Percentiles rank a stretch among this genome's conserved stretches.
Evolutionary conservation across 2,888 invertebrate species (phyloP).

Genomic region (Bombyx huttoni): DNA sequence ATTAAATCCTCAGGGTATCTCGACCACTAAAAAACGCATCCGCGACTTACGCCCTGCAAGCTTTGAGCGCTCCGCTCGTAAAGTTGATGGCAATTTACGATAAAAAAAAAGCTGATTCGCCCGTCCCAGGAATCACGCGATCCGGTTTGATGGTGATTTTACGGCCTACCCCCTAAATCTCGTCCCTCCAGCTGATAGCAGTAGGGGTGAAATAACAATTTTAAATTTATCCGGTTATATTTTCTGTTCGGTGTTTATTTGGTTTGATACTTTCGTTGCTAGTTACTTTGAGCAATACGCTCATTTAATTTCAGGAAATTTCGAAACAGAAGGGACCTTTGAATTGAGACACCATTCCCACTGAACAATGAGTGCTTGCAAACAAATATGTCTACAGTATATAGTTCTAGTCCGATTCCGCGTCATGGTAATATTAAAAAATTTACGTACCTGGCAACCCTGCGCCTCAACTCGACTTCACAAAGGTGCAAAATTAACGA

Average conservation of each 20-base stretch:
- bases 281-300: too few relatives aligned
- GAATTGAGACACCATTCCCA: too few relatives aligned
- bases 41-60: background rate
- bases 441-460: background rate
- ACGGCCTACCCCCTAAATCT: constrained; percentile 8
- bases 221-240: background rate
- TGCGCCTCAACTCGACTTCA: constrained; percentile 5
- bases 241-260: too few relatives aligned
- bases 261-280: too few relatives aligned
- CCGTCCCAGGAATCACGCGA: constrained; percentile 18
- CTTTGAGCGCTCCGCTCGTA: constrained; percentile 22
- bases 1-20: background rate
- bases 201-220: background rate
- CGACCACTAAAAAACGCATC: background rate
- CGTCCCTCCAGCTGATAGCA: constrained; percentile 4
- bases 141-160: constrained; percentile 18
- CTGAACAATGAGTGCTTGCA: too few relatives aligned
- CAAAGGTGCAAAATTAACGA: constrained; percentile 30
- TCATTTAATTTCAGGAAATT: too few relatives aligned
- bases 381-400: too few relatives aligned
- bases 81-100: constrained; percentile 38
- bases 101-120: constrained; percentile 29
- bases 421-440: too few relatives aligned
- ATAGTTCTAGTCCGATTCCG: too few relatives aligned
- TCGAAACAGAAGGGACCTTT: too few relatives aligned